phyloP scores from a whole-genome alignment of 37 sponge, comb jelly and placozoan genomes.

The Mnemiopsis leidyi region DNA sequence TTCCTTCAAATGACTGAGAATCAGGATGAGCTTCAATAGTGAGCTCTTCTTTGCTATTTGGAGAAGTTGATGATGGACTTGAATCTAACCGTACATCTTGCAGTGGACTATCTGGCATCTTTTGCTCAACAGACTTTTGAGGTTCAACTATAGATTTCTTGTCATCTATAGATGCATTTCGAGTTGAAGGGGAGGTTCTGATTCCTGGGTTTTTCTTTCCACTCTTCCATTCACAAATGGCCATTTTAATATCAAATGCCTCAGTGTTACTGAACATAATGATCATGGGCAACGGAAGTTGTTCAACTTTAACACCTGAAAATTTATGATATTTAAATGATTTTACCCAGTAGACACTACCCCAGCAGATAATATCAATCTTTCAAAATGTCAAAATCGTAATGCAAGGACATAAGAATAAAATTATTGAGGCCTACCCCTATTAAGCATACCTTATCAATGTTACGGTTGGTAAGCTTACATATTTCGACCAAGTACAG shows the following conservation, averaged over 20 bases:
- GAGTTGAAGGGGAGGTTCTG: background rate
- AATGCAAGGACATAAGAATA: too few relatives aligned
- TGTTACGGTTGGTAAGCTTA: too few relatives aligned
- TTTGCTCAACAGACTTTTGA: too few relatives aligned
- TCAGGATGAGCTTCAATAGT: background rate
- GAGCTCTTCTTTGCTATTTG: background rate
- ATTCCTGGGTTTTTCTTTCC: background rate
- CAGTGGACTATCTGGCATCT: too few relatives aligned
- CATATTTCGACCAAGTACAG: too few relatives aligned
- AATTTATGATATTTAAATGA: background rate
- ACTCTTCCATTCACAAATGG: background rate
- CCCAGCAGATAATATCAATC: too few relatives aligned
- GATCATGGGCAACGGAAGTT: background rate
- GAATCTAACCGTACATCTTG: too few relatives aligned
- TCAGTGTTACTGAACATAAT: background rate
- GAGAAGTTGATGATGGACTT: background rate
- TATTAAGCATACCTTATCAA: too few relatives aligned
- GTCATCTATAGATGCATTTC: background rate
- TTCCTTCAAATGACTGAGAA: background rate
- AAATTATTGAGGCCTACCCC: too few relatives aligned
- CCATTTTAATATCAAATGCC: background rate
- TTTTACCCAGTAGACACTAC: too few relatives aligned
- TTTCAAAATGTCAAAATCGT: too few relatives aligned
- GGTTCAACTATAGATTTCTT: background rate
- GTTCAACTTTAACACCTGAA: constrained; percentile 43